Evolutionary conservation across 2,113 vertebrate species (phyloP).

Genomic region (Cynopterus brachyotis): DNA sequence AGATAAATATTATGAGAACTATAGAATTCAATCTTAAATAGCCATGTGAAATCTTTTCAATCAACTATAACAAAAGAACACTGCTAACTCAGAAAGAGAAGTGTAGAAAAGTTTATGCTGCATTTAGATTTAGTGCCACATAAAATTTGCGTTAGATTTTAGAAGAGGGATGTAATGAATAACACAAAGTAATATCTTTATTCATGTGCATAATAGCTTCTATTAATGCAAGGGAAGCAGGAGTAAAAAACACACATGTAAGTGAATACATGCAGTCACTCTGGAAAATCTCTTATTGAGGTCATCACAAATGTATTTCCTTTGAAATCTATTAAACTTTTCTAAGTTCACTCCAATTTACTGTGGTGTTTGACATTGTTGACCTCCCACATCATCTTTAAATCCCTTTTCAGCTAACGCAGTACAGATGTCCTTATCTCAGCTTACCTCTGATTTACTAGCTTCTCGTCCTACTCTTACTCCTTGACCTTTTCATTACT

Average conservation of each 20-base stretch:
- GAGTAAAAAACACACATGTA: background rate
- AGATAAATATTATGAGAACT: constrained; percentile 8
- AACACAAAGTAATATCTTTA: background rate
- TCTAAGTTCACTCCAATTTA: background rate
- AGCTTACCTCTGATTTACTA: background rate
- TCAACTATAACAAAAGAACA: background rate
- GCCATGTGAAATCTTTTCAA: background rate
- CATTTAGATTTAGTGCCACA: background rate
- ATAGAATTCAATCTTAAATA: background rate
- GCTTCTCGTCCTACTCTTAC: background rate
- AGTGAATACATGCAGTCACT: background rate
- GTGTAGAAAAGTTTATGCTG: background rate
- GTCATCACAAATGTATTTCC: constrained; percentile 14
- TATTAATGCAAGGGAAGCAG: background rate
- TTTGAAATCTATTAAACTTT: constrained; percentile 29
- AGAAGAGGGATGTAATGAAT: background rate
- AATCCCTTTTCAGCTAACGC: background rate
- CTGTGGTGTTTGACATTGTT: background rate
- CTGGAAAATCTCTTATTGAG: constrained; percentile 15
- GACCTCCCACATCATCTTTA: background rate
- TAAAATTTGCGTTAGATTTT: constrained; percentile 23
- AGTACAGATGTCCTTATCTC: background rate
- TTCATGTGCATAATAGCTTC: background rate
- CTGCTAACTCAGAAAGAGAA: background rate
- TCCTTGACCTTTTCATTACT: background rate